Conservation (phyloP, 1,140 invertebrate species). For the Sitobion miscanthi region DNA sequence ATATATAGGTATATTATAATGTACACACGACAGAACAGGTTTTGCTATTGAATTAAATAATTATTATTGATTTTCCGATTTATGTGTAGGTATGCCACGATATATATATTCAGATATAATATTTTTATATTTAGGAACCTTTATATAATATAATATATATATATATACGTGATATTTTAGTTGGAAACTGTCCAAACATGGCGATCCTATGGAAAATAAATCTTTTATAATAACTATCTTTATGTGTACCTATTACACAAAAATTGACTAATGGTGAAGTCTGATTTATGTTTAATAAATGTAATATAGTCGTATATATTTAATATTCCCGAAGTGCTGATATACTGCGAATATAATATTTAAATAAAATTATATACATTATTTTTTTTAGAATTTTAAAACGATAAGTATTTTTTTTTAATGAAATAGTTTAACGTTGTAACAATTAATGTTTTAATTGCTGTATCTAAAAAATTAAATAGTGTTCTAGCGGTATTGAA, state of each 20-base stretch:
- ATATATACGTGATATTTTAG: background rate
- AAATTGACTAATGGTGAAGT: constrained; percentile 22
- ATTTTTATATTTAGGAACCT: background rate
- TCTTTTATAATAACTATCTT: background rate
- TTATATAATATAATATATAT: background rate
- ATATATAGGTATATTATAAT: background rate
- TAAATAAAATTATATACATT: background rate
- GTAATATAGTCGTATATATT: background rate
- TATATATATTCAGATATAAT: background rate
- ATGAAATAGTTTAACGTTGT: background rate
- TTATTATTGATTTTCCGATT: background rate
- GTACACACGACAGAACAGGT: background rate
- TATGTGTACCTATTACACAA: background rate
- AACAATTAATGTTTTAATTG: background rate
- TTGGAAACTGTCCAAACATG: constrained; percentile 32
- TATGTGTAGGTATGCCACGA: background rate
- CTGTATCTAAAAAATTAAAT: background rate
- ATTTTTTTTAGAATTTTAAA: background rate
- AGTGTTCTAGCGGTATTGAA: background rate
- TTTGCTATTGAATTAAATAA: background rate
- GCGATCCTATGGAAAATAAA: background rate
- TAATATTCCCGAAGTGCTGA: background rate
- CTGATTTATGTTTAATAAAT: constrained; percentile 2
- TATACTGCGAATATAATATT: background rate
- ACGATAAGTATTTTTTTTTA: background rate